phyloP scores from a whole-genome alignment of 2,113 vertebrate genomes.

The Cromileptes altivelis region DNA sequence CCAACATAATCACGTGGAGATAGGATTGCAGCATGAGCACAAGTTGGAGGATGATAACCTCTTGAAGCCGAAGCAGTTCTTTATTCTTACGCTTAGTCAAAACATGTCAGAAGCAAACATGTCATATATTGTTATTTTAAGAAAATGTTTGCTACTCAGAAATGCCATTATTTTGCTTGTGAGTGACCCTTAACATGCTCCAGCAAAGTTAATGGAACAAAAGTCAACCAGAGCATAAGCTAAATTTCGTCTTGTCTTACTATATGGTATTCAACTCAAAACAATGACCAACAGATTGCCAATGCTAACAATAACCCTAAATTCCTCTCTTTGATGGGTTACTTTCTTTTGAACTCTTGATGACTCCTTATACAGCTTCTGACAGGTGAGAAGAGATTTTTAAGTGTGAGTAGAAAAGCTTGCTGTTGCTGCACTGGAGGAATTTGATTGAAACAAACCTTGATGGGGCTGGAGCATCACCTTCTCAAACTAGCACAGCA shows the following conservation, averaged over 20 bases:
- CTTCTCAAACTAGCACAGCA: slow-evolving; percentile 34
- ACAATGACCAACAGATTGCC: not conserved
- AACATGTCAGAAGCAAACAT: not conserved
- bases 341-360: not conserved
- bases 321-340: not conserved
- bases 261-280: not conserved
- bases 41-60: not conserved
- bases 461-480: slow-evolving; percentile 48
- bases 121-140: not conserved
- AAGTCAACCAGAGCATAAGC: not conserved
- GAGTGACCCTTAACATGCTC: not conserved
- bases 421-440: slow-evolving; percentile 3
- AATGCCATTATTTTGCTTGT: not conserved
- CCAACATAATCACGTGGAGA: too few species aligned
- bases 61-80: not conserved
- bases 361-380: not conserved
- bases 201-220: not conserved
- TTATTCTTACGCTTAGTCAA: not conserved
- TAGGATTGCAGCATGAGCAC: too few species aligned
- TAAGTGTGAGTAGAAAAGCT: not conserved
- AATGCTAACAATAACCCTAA: not conserved
- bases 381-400: slow-evolving; percentile 38
- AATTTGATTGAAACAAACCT: slow-evolving; percentile 56
- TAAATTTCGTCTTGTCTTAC: not conserved
- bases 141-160: not conserved